Conservation (phyloP, 2,113 vertebrate genomes). For the Megalops atlanticus region DNA sequence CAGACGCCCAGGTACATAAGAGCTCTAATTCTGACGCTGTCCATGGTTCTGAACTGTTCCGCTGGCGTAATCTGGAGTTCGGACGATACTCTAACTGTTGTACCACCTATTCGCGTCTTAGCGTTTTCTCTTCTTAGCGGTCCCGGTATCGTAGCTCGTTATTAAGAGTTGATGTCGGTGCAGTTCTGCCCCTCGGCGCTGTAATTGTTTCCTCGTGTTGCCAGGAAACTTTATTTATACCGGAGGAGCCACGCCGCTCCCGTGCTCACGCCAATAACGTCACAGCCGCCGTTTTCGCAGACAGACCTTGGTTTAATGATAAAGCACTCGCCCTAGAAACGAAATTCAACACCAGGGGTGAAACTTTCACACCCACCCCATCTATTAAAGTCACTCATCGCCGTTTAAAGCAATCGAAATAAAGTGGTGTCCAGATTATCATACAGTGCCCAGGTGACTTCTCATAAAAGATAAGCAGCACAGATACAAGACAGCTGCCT, state of each 20-base stretch:
- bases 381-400: constrained; percentile 1
- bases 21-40: constrained; percentile 37
- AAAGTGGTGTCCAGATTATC: not conserved
- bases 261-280: constrained; percentile 30
- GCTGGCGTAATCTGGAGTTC: not conserved
- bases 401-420: not conserved
- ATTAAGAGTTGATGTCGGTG: not conserved
- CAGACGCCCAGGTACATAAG: constrained; percentile 44
- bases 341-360: not conserved
- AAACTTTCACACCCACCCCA: not conserved
- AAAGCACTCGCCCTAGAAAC: not conserved
- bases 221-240: constrained; percentile 58
- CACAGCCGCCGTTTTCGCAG: constrained; percentile 31
- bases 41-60: constrained; percentile 48
- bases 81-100: too few species aligned
- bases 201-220: constrained; percentile 27
- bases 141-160: not conserved
- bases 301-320: constrained; percentile 32
- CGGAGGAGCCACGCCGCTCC: constrained; percentile 18
- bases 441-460: not conserved
- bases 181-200: not conserved
- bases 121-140: not conserved
- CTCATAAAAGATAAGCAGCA: not conserved
- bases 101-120: not conserved
- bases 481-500: not conserved